Base-by-base conservation (phyloP, 2,888 invertebrate genomes). In the Orthosia cruda region DNA sequence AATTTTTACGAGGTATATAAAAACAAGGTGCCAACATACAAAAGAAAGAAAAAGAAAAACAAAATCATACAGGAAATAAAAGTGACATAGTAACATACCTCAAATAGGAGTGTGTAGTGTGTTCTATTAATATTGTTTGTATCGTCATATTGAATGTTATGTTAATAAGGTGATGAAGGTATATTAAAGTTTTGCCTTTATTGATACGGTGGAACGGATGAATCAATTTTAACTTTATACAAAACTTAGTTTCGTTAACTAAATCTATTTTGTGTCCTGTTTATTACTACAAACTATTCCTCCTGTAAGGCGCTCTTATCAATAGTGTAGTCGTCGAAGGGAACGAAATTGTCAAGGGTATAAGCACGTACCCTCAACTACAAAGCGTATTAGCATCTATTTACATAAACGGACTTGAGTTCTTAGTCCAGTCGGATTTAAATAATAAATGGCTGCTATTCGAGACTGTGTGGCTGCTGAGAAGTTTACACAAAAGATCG, bases 401-500 rank as follows among this genome's bases (percentile, higher is more conserved):
- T 94, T 94, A 92, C 94, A 94, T 94, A 94, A 95, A 93, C 91
- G 92, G 92, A 93, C 94, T 93, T 86, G 85, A 91, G 89, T 92
- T 91, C 91, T 92, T 91, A 93, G 93, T 92, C 91, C 91, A 91
- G 88, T 87, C 68, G 89, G 91, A 94, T 94, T 94, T 93, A 92
- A 92, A 95, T 94, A 92, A 94, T 93, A 93, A 93, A 94, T 93
- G 89, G 89, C 87, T 81, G 81, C 80, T 82, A 89, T 90, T 87
- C 85, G 81, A 76, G 89, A 89, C 87, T 89, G 67, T 80, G 75
- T 83, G 83, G 77, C 57, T 76, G 69, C 66, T 72, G 61, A 63
- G 69, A 68, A 78, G 84, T 83, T 67, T 81, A 73, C 81, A 88
- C 86, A 91, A 90, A 90, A 89, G 88, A 86, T 80, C 57, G 26